These are phyloP conservation scores for Diplodus puntazzo DNA, from an alignment of 2,797 vertebrate genomes.

Conservation along the genomic window DNA sequence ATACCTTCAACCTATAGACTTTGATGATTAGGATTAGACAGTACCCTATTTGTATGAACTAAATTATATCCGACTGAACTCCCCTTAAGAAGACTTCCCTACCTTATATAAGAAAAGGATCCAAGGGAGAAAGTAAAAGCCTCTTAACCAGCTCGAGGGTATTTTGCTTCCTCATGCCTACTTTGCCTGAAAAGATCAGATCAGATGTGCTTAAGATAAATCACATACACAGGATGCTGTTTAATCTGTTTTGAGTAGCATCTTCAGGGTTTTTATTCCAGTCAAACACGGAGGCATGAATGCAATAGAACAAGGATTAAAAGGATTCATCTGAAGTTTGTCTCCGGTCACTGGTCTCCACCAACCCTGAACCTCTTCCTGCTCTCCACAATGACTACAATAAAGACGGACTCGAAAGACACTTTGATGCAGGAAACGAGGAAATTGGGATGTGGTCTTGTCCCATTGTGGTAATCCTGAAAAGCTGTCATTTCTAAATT, in stretches of 20 bases:
- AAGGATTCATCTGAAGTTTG: slow-evolving; percentile 33
- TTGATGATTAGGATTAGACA: slow-evolving; percentile 73
- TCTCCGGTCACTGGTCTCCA: slow-evolving; percentile 10
- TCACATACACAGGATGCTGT: not conserved
- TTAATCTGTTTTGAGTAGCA: not conserved
- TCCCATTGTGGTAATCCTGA: slow-evolving; percentile 32
- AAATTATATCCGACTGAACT: slow-evolving; percentile 48
- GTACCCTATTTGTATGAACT: slow-evolving; percentile 56
- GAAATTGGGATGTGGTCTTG: slow-evolving; percentile 5
- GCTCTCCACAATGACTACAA: not conserved
- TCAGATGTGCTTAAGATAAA: too few species aligned
- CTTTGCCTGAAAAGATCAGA: not conserved
- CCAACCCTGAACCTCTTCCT: not conserved
- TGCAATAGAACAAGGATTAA: slow-evolving; percentile 5
- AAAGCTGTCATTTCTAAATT: slow-evolving; percentile 40
- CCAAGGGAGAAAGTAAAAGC: not conserved
- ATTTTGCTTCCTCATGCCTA: slow-evolving; percentile 1
- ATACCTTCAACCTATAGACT: slow-evolving; percentile 74
- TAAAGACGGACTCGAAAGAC: not conserved
- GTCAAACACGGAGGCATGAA: slow-evolving; percentile 9
- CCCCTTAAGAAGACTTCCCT: slow-evolving; percentile 30
- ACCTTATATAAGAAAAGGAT: slow-evolving; percentile 15
- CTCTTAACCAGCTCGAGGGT: not conserved
- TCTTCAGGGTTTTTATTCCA: not conserved
- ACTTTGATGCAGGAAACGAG: slow-evolving; percentile 15